A percentile compares a stretch with the other conserved stretches of the same genome.
These are phyloP conservation scores for Campoplex capitator DNA, from an alignment of 2,888 invertebrate genomes.

Conservation along the genomic window DNA sequence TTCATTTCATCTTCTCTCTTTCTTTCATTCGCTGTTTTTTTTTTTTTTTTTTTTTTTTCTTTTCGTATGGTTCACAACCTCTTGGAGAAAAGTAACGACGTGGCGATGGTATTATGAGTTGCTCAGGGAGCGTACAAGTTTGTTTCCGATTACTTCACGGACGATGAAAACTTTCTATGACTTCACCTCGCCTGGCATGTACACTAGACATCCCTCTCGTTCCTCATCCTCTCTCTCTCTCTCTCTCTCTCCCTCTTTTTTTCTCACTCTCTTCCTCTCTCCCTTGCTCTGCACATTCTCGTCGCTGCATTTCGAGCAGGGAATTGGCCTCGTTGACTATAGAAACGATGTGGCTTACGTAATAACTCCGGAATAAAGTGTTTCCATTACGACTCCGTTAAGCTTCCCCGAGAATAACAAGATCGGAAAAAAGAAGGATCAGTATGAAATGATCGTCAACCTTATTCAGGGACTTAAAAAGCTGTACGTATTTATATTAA, in stretches of 20 bases:
- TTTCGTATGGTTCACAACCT: conserved; percentile 19
- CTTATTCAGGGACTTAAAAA: background rate
- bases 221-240: background rate
- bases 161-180: conserved; percentile 62
- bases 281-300: background rate
- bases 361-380: conserved; percentile 49
- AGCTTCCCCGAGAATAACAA: conserved; percentile 40
- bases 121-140: conserved; percentile 53
- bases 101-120: conserved; percentile 59
- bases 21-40: background rate
- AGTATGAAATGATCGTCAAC: conserved; percentile 13
- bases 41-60: background rate
- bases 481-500: background rate
- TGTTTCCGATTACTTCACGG: conserved; percentile 66
- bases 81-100: conserved; percentile 60
- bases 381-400: conserved; percentile 46
- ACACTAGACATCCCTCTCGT: conserved; percentile 18
- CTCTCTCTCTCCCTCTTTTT: background rate
- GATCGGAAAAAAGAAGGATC: conserved; percentile 28
- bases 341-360: conserved; percentile 25
- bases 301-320: conserved; percentile 27
- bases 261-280: background rate
- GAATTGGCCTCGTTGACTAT: conserved; percentile 33
- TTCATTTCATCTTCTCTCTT: background rate
- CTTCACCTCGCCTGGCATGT: conserved; percentile 33